Evolutionary conservation across 2,888 invertebrate species (phyloP), one percentile per base, ranked within the genome.

Genomic region (Pandemis corylana): DNA sequence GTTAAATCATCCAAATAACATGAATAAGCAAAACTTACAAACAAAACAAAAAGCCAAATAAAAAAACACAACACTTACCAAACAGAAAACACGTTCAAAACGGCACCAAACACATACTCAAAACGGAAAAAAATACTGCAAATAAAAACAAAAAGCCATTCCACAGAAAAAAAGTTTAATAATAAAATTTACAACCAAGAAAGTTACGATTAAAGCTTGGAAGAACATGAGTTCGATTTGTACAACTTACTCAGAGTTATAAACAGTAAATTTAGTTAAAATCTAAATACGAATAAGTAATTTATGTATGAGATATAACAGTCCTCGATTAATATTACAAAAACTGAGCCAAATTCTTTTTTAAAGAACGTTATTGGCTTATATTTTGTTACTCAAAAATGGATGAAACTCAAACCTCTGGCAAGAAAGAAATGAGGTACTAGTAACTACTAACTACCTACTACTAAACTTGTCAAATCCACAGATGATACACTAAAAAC

Each of bases 171-270:
- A 89, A 15, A 49, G 89, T 85, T 93, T 93, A 94, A 92, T 93
- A 90, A 93, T 90, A 92, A 93, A 90, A 91, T 90, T 87, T 94
- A 95, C 93, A 92, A 92, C 90, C 91, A 93, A 92, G 88, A 90
- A 86, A 90, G 90, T 88, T 92, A 91, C 82, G 85, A 90, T 93
- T 92, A 94, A 94, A 94, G 93, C 93, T 95, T 89, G 90, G 92
- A 93, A 94, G 94, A 95, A 93, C 91, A 89, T 88, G 85, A 89
- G 85, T 89, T 90, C 85, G 76, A 78, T 84, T 90, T 91, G 89
- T 92, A 92, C 89, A 93, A 87, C 87, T 81, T 74, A 71, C 53
- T 71, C 15, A 13, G 15, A 7, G 71, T 68, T 68, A 71, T 62
- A 68, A 71, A 70, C 41, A 66, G 63, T 36, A 78, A 62, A 73